A percentile compares a stretch with the other conserved stretches of the same genome.
phyloP scores from a whole-genome alignment of 2,888 invertebrate species.

The Galerucella nymphaeae region DNA sequence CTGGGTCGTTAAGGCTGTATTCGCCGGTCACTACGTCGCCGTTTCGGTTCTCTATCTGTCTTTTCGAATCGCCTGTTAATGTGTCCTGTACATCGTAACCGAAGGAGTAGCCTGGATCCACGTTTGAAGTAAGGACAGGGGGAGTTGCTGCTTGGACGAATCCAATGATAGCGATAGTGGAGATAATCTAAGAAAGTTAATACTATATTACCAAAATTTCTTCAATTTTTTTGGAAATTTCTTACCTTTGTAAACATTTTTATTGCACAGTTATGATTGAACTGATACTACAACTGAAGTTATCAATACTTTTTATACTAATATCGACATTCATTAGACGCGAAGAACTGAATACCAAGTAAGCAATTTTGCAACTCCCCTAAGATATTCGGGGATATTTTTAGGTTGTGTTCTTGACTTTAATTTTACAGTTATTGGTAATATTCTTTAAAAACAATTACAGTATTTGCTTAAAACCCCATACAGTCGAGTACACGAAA shows the following conservation, averaged over 20 bases:
- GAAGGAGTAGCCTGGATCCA: slow-evolving; percentile 75
- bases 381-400: slow-evolving; percentile 1
- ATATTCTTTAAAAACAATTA: slow-evolving; percentile 22
- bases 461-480: slow-evolving; percentile 3
- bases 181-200: slow-evolving; percentile 7
- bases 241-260: slow-evolving; percentile 32
- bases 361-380: slow-evolving; percentile 12
- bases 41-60: slow-evolving; percentile 67
- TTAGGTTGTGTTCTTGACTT: slow-evolving; percentile 30
- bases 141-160: slow-evolving; percentile 50
- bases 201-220: neutral
- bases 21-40: slow-evolving; percentile 74
- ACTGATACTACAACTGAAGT: slow-evolving; percentile 17
- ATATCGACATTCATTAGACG: slow-evolving; percentile 25
- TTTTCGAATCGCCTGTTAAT: slow-evolving; percentile 71
- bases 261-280: slow-evolving; percentile 16
- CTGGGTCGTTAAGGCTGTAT: slow-evolving; percentile 73
- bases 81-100: slow-evolving; percentile 77
- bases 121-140: slow-evolving; percentile 67
- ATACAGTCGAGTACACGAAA: neutral
- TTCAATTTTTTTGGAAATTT: neutral
- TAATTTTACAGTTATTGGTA: slow-evolving; percentile 33
- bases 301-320: slow-evolving; percentile 30
- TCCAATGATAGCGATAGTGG: neutral
- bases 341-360: slow-evolving; percentile 23